These are phyloP conservation scores for Montipora efflorescens DNA, from an alignment of 64 coral and sea anemone species.

Conservation along the genomic window DNA sequence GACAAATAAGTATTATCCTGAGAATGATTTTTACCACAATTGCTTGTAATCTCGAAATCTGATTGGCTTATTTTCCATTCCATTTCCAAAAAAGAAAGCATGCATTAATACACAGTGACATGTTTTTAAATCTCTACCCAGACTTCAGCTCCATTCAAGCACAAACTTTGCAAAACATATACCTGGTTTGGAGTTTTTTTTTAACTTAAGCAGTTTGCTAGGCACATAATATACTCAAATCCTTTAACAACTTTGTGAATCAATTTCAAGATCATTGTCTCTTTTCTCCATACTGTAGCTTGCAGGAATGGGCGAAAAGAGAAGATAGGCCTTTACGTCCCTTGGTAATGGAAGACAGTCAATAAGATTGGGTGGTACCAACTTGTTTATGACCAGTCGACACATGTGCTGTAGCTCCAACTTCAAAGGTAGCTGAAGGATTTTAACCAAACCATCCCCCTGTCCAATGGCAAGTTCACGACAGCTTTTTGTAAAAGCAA, in stretches of 20 bases:
- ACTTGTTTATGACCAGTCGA: conserved; percentile 65
- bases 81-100: too few relatives aligned
- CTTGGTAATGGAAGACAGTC: conserved; percentile 75
- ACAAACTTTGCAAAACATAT: too few relatives aligned
- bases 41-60: too few relatives aligned
- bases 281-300: background rate
- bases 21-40: too few relatives aligned
- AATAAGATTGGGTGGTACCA: conserved; percentile 71
- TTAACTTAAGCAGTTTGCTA: too few relatives aligned
- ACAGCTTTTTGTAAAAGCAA: conserved; percentile 89
- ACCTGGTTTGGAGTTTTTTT: too few relatives aligned
- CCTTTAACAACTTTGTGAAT: background rate
- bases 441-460: conserved; percentile 71
- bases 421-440: conserved; percentile 83
- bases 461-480: conserved; percentile 82
- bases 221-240: background rate
- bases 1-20: too few relatives aligned
- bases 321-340: conserved; percentile 72
- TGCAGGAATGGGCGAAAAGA: background rate
- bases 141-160: too few relatives aligned
- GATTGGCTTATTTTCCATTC: too few relatives aligned
- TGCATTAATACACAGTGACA: too few relatives aligned
- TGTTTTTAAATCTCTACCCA: too few relatives aligned
- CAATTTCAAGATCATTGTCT: background rate
- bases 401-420: conserved; percentile 88